Evolutionary conservation across 2,888 invertebrate species (phyloP), one percentile per base, ranked within the genome.

Genomic region (Meiosimyza decipiens): DNA sequence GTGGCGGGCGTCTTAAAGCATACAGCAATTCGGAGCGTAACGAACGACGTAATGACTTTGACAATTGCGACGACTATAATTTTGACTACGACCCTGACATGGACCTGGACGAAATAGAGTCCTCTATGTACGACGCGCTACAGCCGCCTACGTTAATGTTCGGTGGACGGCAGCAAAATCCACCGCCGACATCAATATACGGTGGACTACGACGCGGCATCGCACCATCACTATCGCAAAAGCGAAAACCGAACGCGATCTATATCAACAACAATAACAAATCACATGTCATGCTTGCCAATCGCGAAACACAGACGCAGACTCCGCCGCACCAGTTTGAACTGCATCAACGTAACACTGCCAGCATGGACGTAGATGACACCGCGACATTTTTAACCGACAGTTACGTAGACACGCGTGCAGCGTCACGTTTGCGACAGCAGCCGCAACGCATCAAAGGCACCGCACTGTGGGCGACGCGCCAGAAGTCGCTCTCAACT

Each of bases 401-500:
- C 59, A 22, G 57, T 16, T 76, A 76, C 66, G 63, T 76, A 62
- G 77, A 80, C 72, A 77, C 77, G 50, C 52, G 71, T 67, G 73
- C 73, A 15, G 59, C 74, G 28, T 60, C 71, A 47, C 70, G 78
- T 18, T 76, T 78, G 67, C 57, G 76, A 63, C 71, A 77, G 68
- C 72, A 78, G 40, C 74, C 77, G 33, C 54, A 75, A 11, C 74
- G 65, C 28, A 15, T 22, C 57, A 59, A 65, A 49, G 79, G 65
- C 60, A 67, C 78, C 51, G 74, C 77, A 59, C 47, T 52, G 18
- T 71, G 40, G 50, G 62, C 47, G 73, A 75, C 77, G 67, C 83
- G 83, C 67, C 82, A 81, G 73, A 86, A 85, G 76, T 86, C 87
- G 16, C 82, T 83, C 73, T 87, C 87, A 47, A 87, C 82, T 13